Evolutionary conservation across 2,888 invertebrate species (phyloP).

Genomic region (Dryococelus australis): DNA sequence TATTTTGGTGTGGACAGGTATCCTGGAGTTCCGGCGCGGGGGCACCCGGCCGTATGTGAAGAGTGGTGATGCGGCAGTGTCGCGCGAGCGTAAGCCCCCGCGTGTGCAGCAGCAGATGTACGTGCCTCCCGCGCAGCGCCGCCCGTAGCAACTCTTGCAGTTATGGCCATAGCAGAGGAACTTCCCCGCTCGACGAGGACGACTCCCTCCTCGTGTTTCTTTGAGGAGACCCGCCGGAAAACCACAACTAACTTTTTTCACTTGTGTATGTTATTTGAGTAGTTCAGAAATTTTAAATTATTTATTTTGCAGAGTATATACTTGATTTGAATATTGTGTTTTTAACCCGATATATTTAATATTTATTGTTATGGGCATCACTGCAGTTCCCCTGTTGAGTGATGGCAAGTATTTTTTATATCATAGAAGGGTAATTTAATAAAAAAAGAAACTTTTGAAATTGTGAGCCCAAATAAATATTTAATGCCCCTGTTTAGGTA

Average conservation of each 20-base stretch:
- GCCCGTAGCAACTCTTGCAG: neutral
- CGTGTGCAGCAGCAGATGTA: conserved; percentile 58
- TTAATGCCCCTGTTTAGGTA: neutral
- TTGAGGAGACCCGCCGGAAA: too few species aligned
- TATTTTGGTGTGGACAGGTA: conserved; percentile 42
- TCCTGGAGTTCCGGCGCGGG: conserved; percentile 50
- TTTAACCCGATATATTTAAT: neutral
- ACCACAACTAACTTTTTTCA: neutral
- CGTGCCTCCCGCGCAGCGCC: conserved; percentile 59
- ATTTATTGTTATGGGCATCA: neutral
- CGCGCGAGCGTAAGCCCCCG: conserved; percentile 52
- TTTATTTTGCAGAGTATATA: neutral
- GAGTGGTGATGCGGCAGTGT: conserved; percentile 50
- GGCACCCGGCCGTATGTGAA: conserved; percentile 50
- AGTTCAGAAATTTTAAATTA: neutral
- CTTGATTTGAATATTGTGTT: neutral
- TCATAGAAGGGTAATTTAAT: neutral
- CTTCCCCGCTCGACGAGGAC: neutral
- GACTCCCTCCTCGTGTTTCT: neutral
- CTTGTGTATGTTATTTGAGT: neutral
- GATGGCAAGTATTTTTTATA: neutral
- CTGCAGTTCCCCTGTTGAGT: neutral
- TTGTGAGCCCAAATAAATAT: neutral
- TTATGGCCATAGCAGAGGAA: neutral
- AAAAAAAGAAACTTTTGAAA: neutral